Evolutionary conservation across 2,888 invertebrate genomes (phyloP).

Genomic region (Pollenia griseotomentosa): DNA sequence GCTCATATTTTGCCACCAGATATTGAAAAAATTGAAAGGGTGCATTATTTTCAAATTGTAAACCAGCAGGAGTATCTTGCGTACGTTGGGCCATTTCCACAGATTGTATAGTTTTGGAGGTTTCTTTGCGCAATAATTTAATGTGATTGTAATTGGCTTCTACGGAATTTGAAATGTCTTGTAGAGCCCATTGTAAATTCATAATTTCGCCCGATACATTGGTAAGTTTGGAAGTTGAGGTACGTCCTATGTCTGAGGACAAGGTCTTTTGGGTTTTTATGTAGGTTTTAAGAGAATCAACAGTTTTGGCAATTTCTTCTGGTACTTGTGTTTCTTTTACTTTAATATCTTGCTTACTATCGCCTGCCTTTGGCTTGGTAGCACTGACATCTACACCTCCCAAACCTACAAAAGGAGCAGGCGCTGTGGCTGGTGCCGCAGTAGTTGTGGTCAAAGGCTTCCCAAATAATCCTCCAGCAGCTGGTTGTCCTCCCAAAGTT

Average conservation of each 20-base stretch:
- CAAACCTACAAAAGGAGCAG: constrained; percentile 80
- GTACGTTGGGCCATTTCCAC: constrained; percentile 92
- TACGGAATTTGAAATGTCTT: constrained; percentile 82
- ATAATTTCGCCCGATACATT: constrained; percentile 82
- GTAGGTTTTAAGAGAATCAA: constrained; percentile 92
- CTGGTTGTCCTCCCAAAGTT: constrained; percentile 79
- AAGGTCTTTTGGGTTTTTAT: constrained; percentile 93
- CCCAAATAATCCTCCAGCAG: constrained; percentile 78
- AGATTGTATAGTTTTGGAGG: constrained; percentile 89
- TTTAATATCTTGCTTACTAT: constrained; percentile 82
- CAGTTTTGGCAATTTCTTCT: constrained; percentile 90
- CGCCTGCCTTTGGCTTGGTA: constrained; percentile 82
- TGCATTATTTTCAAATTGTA: constrained; percentile 90
- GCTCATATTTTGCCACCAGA: constrained; percentile 89
- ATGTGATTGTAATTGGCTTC: constrained; percentile 83
- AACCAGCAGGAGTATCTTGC: constrained; percentile 89
- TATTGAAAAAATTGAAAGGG: constrained; percentile 90
- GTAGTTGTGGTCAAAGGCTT: constrained; percentile 71
- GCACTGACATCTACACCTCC: constrained; percentile 83
- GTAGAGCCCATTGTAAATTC: constrained; percentile 80
- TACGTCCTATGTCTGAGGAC: constrained; percentile 92
- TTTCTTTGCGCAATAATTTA: constrained; percentile 87
- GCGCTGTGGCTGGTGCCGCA: constrained; percentile 76
- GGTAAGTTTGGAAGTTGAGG: constrained; percentile 84
- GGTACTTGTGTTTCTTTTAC: constrained; percentile 86